A percentile compares a stretch with the other conserved stretches of the same genome.
Evolutionary conservation across 1,140 invertebrate genomes (phyloP).

Genomic region (Tenebrio molitor): DNA sequence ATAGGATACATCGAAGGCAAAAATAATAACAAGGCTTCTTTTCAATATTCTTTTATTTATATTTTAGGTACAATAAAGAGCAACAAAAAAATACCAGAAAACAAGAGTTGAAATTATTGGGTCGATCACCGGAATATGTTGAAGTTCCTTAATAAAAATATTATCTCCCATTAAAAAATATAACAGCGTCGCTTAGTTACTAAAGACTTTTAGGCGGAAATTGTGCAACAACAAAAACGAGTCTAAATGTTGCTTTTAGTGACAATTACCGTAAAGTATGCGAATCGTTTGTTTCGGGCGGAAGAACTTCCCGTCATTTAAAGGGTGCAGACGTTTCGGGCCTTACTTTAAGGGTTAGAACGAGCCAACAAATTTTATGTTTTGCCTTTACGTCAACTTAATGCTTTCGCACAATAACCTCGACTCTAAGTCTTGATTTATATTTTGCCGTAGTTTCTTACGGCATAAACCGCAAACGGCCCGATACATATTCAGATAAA

Average conservation of each 20-base stretch:
- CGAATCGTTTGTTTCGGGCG: background rate
- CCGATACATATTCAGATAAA: too few relatives aligned
- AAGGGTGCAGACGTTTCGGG: background rate
- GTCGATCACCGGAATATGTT: too few relatives aligned
- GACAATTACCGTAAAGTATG: background rate
- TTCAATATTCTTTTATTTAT: too few relatives aligned
- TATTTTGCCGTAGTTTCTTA: background rate
- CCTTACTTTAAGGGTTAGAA: background rate
- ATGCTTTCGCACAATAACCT: background rate
- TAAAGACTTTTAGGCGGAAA: background rate
- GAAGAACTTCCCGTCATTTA: background rate
- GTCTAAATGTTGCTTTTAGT: background rate
- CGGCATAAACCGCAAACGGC: background rate
- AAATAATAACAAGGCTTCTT: too few relatives aligned
- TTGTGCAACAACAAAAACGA: background rate
- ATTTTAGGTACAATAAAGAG: too few relatives aligned
- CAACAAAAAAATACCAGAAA: too few relatives aligned
- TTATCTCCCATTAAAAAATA: too few relatives aligned
- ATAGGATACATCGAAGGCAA: too few relatives aligned
- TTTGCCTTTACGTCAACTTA: background rate
- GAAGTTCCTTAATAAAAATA: too few relatives aligned
- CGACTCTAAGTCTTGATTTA: background rate
- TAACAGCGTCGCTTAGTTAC: background rate
- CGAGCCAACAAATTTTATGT: background rate
- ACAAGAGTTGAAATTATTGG: too few relatives aligned